Conservation (phyloP, 1,140 invertebrate genomes). For the Temnothorax longispinosus region DNA sequence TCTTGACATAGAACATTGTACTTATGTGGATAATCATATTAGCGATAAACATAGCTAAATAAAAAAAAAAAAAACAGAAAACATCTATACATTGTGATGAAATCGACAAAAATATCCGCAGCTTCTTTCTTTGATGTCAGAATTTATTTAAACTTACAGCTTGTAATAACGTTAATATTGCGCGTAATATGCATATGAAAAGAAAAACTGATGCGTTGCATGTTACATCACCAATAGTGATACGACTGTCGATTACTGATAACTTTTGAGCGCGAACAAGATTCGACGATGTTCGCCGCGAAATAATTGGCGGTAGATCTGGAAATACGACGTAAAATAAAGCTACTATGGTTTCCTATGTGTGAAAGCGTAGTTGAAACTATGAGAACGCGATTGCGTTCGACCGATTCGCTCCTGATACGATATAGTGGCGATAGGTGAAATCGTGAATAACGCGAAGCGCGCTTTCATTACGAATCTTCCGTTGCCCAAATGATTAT, state of each 20-base stretch:
- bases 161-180: background rate
- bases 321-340: background rate
- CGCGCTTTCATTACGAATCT: background rate
- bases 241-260: slow-evolving; percentile 12
- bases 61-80: background rate
- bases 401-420: background rate
- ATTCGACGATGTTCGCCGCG: background rate
- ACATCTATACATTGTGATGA: background rate
- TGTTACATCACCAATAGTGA: background rate
- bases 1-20: slow-evolving; percentile 14
- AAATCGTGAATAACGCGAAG: slow-evolving; percentile 1
- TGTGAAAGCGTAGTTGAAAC: slow-evolving; percentile 34
- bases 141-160: background rate
- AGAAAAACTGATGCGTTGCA: background rate
- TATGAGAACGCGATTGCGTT: background rate
- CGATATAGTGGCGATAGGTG: background rate
- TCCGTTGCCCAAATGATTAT: background rate
- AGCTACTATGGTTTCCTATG: background rate
- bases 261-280: background rate
- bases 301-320: background rate
- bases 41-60: background rate
- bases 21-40: background rate
- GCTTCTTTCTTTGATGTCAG: background rate
- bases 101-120: background rate
- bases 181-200: background rate